Evolutionary conservation across 2,113 vertebrate species (phyloP).

Genomic region (Caretta caretta): DNA sequence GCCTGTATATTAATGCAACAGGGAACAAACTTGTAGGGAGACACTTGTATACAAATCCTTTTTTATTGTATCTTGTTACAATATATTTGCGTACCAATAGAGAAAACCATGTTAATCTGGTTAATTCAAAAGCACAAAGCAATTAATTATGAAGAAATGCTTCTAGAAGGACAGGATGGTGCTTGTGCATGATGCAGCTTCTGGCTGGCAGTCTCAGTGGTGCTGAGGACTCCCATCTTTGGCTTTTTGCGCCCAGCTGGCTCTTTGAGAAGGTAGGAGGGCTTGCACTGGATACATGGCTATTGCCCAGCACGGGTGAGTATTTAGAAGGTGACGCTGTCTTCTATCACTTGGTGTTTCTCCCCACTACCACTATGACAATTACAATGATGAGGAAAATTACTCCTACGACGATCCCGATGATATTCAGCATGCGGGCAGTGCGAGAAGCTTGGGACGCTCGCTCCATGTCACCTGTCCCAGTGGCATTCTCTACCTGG

Average conservation of each 20-base stretch:
- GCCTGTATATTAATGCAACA: background rate
- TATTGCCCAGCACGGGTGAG: background rate
- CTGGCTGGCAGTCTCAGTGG: background rate
- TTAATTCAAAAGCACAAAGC: background rate
- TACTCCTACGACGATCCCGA: constrained; percentile 64
- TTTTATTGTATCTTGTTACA: background rate
- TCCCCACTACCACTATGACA: background rate
- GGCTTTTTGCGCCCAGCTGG: too few species aligned
- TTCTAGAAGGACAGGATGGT: background rate
- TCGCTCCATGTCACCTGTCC: constrained; percentile 3
- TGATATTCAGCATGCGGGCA: constrained; percentile 73
- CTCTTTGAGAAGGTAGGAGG: background rate
- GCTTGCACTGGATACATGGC: background rate
- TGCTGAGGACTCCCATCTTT: background rate
- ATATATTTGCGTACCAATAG: background rate
- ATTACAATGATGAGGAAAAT: constrained; percentile 36
- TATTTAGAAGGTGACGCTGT: background rate
- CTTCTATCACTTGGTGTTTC: accelerated
- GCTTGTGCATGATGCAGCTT: background rate
- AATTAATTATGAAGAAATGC: background rate
- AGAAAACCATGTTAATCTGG: background rate
- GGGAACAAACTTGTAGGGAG: background rate
- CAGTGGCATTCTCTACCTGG: constrained; percentile 30
- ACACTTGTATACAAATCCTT: background rate
- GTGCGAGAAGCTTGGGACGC: constrained; percentile 71